Conservation (phyloP, 2,888 invertebrate species). For the Drosophila mimetica region DNA sequence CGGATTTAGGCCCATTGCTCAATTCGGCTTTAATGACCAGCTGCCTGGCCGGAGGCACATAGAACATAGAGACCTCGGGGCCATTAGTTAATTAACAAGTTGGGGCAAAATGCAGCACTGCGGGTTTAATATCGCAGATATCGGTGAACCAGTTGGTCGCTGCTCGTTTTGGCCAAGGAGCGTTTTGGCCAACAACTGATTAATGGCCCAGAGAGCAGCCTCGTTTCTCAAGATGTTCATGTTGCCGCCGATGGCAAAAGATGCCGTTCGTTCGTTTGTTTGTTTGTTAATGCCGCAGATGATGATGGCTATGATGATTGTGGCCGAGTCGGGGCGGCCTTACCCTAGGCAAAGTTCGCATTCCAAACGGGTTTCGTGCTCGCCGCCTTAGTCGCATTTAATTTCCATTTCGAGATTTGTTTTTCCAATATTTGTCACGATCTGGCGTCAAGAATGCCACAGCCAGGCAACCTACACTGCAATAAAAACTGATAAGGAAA, state of each 20-base stretch:
- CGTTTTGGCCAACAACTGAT: slow-evolving; percentile 56
- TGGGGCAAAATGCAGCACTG: slow-evolving; percentile 18
- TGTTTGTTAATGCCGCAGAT: slow-evolving; percentile 29
- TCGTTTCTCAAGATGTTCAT: slow-evolving; percentile 34
- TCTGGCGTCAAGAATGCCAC: slow-evolving; percentile 58
- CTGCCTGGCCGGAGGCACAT: slow-evolving; percentile 40
- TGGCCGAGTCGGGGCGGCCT: slow-evolving; percentile 23
- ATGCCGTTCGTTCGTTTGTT: slow-evolving; percentile 14
- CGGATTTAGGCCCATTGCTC: slow-evolving; percentile 42
- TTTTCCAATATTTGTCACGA: slow-evolving; percentile 72
- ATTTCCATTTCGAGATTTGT: slow-evolving; percentile 56
- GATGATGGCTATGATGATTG: slow-evolving; percentile 29
- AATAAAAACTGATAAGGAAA: slow-evolving; percentile 14
- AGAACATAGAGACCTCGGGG: slow-evolving; percentile 28
- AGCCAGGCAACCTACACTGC: slow-evolving; percentile 15
- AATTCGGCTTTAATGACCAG: slow-evolving; percentile 39
- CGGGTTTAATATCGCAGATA: no score
- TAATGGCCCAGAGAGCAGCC: slow-evolving; percentile 50
- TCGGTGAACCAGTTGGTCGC: slow-evolving; percentile 47
- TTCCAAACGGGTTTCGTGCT: slow-evolving; percentile 64
- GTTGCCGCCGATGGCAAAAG: slow-evolving; percentile 23
- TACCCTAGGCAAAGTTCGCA: slow-evolving; percentile 40
- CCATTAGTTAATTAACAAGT: slow-evolving; percentile 37
- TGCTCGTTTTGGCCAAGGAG: slow-evolving; percentile 32
- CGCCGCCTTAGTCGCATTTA: slow-evolving; percentile 55